Evolutionary conservation across 92 coral and sea anemone genomes (phyloP).

Genomic region (Palythoa grandiflora): DNA sequence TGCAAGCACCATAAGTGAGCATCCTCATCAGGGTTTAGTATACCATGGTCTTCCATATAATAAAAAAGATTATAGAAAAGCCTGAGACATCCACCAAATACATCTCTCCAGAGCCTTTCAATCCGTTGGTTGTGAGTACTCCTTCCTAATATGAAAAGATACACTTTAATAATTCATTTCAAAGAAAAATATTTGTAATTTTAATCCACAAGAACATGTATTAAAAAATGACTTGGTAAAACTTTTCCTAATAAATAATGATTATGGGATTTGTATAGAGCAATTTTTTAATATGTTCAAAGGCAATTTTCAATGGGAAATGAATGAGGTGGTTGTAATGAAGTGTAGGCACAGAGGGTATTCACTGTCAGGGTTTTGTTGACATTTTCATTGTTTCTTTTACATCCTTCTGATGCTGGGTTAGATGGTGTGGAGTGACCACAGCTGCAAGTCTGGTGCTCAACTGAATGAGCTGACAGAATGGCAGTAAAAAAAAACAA

Average conservation of each 20-base stretch:
- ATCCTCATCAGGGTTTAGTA: constrained; percentile 52
- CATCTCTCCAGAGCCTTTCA: constrained; percentile 71
- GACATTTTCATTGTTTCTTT: not conserved
- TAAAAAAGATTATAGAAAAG: constrained; percentile 59
- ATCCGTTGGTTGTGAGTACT: constrained; percentile 19
- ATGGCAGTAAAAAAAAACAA: not conserved
- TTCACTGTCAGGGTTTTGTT: not conserved
- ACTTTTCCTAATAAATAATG: not conserved
- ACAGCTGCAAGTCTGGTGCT: not conserved
- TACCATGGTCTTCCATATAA: constrained; percentile 41
- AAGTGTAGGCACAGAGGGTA: constrained; percentile 3
- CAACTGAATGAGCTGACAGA: constrained; percentile 4
- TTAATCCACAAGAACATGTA: constrained; percentile 4
- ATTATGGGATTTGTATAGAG: not conserved
- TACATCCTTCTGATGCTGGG: constrained; percentile 6
- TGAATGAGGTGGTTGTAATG: constrained; percentile 1
- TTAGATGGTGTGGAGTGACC: constrained; percentile 3
- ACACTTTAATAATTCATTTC: constrained; percentile 6
- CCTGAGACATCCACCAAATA: constrained; percentile 56
- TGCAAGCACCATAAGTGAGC: constrained; percentile 65
- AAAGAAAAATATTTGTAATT: not conserved
- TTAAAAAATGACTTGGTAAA: not conserved
- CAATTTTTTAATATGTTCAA: not conserved
- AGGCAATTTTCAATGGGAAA: not conserved
- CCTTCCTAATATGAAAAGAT: constrained; percentile 6